These are phyloP conservation scores for Glomeris maerens DNA, from an alignment of 1,140 invertebrate genomes.

Conservation along the genomic window DNA sequence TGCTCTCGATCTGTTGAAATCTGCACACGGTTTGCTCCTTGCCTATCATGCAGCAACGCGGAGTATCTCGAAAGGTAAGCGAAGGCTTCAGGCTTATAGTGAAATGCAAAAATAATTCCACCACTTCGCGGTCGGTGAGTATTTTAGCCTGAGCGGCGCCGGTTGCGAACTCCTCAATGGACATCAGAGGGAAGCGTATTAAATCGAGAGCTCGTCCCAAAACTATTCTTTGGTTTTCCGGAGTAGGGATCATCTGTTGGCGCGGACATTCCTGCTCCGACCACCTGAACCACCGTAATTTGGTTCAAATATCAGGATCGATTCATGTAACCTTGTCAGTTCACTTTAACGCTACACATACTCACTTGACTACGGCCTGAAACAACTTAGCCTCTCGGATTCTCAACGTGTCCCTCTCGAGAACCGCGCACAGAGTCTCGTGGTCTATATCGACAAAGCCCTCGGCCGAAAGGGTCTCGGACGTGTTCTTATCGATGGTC, in stretches of 20 bases:
- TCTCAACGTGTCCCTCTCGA: slow-evolving; percentile 66
- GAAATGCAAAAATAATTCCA: slow-evolving; percentile 58
- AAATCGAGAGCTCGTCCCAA: slow-evolving; percentile 51
- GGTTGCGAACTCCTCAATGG: slow-evolving; percentile 69
- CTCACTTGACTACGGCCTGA: slow-evolving; percentile 38
- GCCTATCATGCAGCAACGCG: slow-evolving; percentile 64
- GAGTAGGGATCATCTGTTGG: slow-evolving; percentile 45
- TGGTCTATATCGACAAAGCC: slow-evolving; percentile 77
- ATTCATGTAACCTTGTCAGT: not conserved
- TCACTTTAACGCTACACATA: not conserved
- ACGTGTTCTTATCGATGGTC: slow-evolving; percentile 71
- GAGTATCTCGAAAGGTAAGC: slow-evolving; percentile 53
- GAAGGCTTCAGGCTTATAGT: slow-evolving; percentile 57
- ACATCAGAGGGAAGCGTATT: slow-evolving; percentile 75
- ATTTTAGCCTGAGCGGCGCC: slow-evolving; percentile 61
- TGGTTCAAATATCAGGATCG: not conserved
- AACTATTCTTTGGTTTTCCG: slow-evolving; percentile 53
- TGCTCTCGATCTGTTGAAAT: slow-evolving; percentile 62
- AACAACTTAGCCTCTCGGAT: slow-evolving; percentile 71
- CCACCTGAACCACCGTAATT: slow-evolving; percentile 41
- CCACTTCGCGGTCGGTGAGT: slow-evolving; percentile 53
- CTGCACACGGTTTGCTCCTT: slow-evolving; percentile 66
- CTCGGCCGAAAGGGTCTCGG: slow-evolving; percentile 64
- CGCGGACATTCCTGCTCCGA: slow-evolving; percentile 61
- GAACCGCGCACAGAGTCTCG: slow-evolving; percentile 60